A percentile compares a stretch with the other conserved stretches of the same genome.
These are phyloP conservation scores for Cactoblastis cactorum DNA, from an alignment of 2,888 invertebrate species.

Conservation along the genomic window DNA sequence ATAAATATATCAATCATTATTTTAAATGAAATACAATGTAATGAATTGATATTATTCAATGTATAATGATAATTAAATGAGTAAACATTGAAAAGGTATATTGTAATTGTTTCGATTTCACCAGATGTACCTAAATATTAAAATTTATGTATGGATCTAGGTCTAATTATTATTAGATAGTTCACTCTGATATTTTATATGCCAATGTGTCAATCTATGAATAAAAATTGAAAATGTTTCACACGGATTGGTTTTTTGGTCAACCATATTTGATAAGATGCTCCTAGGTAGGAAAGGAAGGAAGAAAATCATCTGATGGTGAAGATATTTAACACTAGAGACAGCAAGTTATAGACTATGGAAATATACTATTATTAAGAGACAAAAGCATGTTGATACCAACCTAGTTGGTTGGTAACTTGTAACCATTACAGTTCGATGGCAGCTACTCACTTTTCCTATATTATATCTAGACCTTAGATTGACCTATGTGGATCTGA, in stretches of 20 bases:
- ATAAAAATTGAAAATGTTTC: constrained; percentile 51
- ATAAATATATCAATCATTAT: constrained; percentile 2
- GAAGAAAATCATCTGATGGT: too few species aligned
- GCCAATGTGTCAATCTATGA: constrained; percentile 57
- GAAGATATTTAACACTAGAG: too few species aligned
- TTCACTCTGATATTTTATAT: constrained; percentile 68
- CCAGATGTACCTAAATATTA: constrained; percentile 30
- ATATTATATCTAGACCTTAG: too few species aligned
- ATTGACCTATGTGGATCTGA: too few species aligned
- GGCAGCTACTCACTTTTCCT: too few species aligned
- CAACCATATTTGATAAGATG: not conserved
- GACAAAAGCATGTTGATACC: too few species aligned
- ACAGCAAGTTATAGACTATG: too few species aligned
- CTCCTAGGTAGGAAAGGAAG: too few species aligned
- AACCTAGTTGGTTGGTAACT: too few species aligned
- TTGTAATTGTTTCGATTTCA: constrained; percentile 16
- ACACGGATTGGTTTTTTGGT: not conserved
- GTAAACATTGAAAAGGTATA: constrained; percentile 9
- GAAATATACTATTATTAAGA: too few species aligned
- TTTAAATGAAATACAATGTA: constrained; percentile 8
- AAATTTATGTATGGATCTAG: constrained; percentile 43
- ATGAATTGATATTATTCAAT: constrained; percentile 13
- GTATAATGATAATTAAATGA: constrained; percentile 13
- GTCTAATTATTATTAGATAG: constrained; percentile 59
- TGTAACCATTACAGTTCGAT: too few species aligned